Percentiles rank a stretch among this genome's conserved stretches.
phyloP scores from a whole-genome alignment of 1,140 invertebrate species.

The Bombus consobrinus region DNA sequence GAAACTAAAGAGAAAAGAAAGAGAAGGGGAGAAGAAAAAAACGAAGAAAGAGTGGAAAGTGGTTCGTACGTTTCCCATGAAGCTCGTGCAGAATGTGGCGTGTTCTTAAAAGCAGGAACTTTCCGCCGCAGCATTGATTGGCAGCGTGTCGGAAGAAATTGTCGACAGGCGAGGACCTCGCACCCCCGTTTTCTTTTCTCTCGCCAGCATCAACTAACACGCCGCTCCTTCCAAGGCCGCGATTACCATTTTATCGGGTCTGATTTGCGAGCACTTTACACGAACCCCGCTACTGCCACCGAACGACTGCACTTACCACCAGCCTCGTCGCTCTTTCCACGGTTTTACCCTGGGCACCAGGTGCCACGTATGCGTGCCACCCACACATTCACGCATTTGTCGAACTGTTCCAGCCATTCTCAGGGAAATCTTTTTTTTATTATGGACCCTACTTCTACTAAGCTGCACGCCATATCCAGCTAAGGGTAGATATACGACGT shows the following conservation, averaged over 20 bases:
- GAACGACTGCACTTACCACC: conserved; percentile 67
- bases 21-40: neutral
- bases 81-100: conserved; percentile 29
- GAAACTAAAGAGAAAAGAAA: neutral
- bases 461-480: too few species aligned
- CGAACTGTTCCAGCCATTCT: neutral
- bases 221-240: conserved; percentile 61
- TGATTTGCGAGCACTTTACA: conserved; percentile 79
- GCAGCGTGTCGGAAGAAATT: conserved; percentile 62
- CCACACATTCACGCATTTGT: neutral
- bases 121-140: conserved; percentile 53
- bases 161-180: conserved; percentile 54
- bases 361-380: conserved; percentile 15
- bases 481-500: neutral
- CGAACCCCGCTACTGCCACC: conserved; percentile 64
- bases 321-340: conserved; percentile 60
- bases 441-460: neutral
- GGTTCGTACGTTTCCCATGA: conserved; percentile 19
- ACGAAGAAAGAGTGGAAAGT: neutral
- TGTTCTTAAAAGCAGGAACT: conserved; percentile 45
- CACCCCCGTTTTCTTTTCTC: conserved; percentile 31
- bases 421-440: neutral
- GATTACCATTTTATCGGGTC: conserved; percentile 80
- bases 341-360: conserved; percentile 26
- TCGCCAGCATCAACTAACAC: conserved; percentile 3